Percentiles rank a stretch among this genome's conserved stretches.
These are phyloP conservation scores for Chymomyza fuscimana DNA, from an alignment of 2,888 invertebrate genomes.

Conservation along the genomic window DNA sequence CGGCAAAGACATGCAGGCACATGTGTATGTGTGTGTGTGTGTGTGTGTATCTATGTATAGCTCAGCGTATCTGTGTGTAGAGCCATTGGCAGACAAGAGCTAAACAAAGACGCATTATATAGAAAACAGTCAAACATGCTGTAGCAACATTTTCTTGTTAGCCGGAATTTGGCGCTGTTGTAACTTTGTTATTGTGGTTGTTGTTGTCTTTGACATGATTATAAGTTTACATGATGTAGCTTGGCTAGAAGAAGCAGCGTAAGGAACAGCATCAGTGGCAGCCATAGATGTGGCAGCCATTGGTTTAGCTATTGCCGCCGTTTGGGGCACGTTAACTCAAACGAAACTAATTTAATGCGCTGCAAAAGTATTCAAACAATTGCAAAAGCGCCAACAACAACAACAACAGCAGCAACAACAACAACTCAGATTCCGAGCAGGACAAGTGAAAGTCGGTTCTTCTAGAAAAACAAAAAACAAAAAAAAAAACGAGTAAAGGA, in stretches of 20 bases:
- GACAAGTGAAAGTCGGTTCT: slow-evolving; percentile 9
- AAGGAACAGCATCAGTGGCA: neutral
- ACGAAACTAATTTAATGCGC: slow-evolving; percentile 76
- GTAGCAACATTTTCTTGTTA: slow-evolving; percentile 56
- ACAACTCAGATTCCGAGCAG: slow-evolving; percentile 43
- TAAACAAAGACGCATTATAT: slow-evolving; percentile 8
- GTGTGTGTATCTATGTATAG: neutral
- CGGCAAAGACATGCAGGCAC: slow-evolving; percentile 3
- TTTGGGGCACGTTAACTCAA: slow-evolving; percentile 71
- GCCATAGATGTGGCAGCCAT: neutral
- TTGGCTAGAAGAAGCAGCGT: neutral
- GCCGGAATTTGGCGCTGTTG: slow-evolving; percentile 35
- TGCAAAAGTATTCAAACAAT: slow-evolving; percentile 75
- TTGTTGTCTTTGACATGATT: slow-evolving; percentile 70
- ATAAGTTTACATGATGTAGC: slow-evolving; percentile 59
- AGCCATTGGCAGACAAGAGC: neutral
- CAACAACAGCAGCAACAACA: slow-evolving; percentile 26
- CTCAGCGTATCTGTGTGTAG: neutral
- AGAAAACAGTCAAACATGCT: neutral
- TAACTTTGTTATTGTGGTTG: slow-evolving; percentile 9
- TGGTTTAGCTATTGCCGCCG: neutral
- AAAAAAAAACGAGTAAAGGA: slow-evolving; percentile 29
- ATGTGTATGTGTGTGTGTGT: neutral
- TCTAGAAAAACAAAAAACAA: neutral
- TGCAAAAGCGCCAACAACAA: slow-evolving; percentile 67